Conservation (phyloP, 2,888 invertebrate genomes). For the Carterocephalus palaemon region DNA sequence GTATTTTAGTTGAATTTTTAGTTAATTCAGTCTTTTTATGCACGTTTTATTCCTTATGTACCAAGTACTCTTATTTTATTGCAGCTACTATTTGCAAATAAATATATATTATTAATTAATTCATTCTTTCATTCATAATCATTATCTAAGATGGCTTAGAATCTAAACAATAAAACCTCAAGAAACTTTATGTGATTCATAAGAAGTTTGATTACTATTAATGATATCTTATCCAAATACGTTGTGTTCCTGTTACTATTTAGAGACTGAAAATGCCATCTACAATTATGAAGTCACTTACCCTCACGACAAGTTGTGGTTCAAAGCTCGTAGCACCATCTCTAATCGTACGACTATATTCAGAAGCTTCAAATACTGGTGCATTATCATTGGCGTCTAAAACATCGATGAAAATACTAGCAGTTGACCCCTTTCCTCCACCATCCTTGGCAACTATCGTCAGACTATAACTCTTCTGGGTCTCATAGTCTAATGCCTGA, state of each 20-base stretch:
- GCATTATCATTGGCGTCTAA: slow-evolving; percentile 88
- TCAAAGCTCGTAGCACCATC: slow-evolving; percentile 88
- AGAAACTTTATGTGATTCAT: too few relatives aligned
- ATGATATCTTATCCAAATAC: too few relatives aligned
- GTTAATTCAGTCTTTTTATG: too few relatives aligned
- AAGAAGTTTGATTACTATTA: too few relatives aligned
- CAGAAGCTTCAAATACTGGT: slow-evolving; percentile 83
- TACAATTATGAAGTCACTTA: slow-evolving; percentile 40
- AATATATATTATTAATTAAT: too few relatives aligned
- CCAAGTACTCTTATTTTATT: too few relatives aligned
- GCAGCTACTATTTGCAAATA: too few relatives aligned
- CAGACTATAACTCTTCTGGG: slow-evolving; percentile 87
- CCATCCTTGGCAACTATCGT: slow-evolving; percentile 90
- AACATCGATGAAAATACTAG: slow-evolving; percentile 84
- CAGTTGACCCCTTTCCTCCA: slow-evolving; percentile 84
- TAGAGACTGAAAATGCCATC: background rate
- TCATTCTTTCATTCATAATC: too few relatives aligned
- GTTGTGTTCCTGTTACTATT: background rate
- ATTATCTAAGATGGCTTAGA: too few relatives aligned
- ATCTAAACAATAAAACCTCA: too few relatives aligned
- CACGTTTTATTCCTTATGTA: too few relatives aligned
- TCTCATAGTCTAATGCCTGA: slow-evolving; percentile 86
- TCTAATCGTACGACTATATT: slow-evolving; percentile 86
- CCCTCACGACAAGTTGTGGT: slow-evolving; percentile 87
- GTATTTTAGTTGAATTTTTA: too few relatives aligned